phyloP scores from a whole-genome alignment of 2,797 vertebrate species.

The Tragelaphus eurycerus region DNA sequence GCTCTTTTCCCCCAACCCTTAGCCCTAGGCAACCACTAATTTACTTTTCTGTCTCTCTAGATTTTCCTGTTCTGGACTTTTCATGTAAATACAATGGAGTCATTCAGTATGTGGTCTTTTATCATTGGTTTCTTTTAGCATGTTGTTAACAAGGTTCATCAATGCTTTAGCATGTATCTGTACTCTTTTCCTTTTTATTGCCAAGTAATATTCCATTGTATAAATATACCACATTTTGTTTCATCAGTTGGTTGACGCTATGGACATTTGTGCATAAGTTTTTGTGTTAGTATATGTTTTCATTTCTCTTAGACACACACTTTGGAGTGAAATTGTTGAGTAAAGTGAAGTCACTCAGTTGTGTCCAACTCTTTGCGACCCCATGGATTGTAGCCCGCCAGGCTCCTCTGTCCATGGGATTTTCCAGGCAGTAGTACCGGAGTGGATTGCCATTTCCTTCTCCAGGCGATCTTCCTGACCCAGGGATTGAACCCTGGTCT shows the following conservation, averaged over 20 bases:
- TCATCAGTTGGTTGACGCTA: not conserved
- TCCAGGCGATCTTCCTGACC: no score
- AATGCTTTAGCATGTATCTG: not conserved
- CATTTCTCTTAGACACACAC: not conserved
- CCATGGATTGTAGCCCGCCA: no score
- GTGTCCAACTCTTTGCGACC: no score
- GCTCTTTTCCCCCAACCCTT: not conserved
- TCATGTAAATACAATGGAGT: not conserved
- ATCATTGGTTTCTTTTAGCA: not conserved
- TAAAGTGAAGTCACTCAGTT: not conserved
- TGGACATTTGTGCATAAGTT: not conserved
- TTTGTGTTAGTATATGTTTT: not conserved
- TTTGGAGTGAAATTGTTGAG: not conserved
- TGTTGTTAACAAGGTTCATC: not conserved
- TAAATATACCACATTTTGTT: not conserved
- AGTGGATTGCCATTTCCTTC: no score
- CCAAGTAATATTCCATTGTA: not conserved
- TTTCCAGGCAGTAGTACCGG: no score
- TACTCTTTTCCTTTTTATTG: not conserved
- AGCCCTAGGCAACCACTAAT: not conserved
- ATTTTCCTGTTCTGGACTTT: not conserved
- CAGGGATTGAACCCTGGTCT: no score
- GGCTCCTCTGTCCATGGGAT: no score
- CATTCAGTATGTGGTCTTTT: not conserved
- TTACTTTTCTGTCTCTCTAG: not conserved